phyloP scores from a whole-genome alignment of 2,797 vertebrate genomes.

The Melanotaenia parkinsoni region DNA sequence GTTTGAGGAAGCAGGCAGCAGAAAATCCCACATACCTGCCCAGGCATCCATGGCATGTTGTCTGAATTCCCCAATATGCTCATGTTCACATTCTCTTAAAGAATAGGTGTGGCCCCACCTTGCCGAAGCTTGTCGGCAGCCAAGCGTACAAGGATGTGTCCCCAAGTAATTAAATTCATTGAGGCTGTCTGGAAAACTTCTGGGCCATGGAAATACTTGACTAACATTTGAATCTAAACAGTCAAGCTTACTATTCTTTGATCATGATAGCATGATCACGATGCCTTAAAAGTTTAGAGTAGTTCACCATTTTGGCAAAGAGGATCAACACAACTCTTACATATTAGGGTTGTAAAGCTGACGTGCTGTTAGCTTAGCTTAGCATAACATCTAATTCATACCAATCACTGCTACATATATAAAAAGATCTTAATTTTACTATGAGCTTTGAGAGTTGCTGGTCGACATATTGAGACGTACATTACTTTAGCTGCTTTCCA shows the following conservation, averaged over 20 bases:
- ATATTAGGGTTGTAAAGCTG: not conserved
- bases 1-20: conserved; percentile 58
- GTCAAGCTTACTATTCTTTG: conserved; percentile 8
- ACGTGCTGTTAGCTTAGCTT: not conserved
- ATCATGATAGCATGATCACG: not conserved
- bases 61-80: conserved; percentile 72
- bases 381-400: not conserved
- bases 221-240: conserved; percentile 9
- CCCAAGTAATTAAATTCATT: conserved; percentile 44
- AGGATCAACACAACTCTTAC: not conserved
- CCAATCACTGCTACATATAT: not conserved
- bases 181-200: conserved; percentile 29
- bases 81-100: conserved; percentile 61
- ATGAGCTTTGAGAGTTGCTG: not conserved
- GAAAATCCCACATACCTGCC: conserved; percentile 77
- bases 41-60: conserved; percentile 77
- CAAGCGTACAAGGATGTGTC: conserved; percentile 45
- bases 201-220: conserved; percentile 15
- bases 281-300: not conserved
- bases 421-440: too few species aligned
- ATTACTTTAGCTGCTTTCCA: not conserved
- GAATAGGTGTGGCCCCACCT: conserved; percentile 64
- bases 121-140: conserved; percentile 69
- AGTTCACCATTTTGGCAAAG: not conserved
- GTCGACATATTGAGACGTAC: not conserved